Base-by-base conservation (phyloP, 2,797 vertebrate genomes). In the Arrhamphus sclerolepis region DNA sequence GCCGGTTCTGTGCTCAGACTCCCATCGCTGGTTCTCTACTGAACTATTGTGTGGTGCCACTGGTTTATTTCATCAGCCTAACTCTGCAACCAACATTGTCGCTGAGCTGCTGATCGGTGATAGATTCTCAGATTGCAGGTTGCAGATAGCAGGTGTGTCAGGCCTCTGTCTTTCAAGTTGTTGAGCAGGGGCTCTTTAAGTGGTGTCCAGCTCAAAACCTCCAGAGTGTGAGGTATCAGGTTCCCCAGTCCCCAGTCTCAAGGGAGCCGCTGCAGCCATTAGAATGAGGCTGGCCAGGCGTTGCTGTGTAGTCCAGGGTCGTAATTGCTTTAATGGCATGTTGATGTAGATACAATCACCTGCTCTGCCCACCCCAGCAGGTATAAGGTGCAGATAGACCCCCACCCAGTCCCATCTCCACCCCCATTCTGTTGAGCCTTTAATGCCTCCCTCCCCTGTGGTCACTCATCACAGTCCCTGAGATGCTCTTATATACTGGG, bases 311-410 rank as follows among this genome's bases (percentile, higher is more conserved):
- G 80, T 83, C 56, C 73, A 2, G 66, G 63, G 59, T 87, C 74
- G 61, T 92, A 93, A 93, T 93, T 93, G 92, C 87, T 92, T 92
- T 93, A 92, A 92, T 90, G 87, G 89, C 89, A 91, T 92, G 91
- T 92, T 92, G 87, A 92, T 90, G 88, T 82, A 90, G 90, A 93
- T 94, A 92, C 86, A 93, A 94, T 93, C 90, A 89, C 86, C 78
- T 82, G 82, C 86, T 89, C 87, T 91, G 90, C 89, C 89, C 89
- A 87, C 81, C 91, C 89, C 87, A 91, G 86, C 87, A 91, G 91
- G 89, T 90, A 92, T 78, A 65, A 90, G 80, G 85, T 80, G 75
- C 58, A 69, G 81, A 85, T 82, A 87, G 85, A 84, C 69, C 86
- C 72, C 72, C 77, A 61, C 76, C 70, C 77, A 59, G 28, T 56